A percentile compares a stretch with the other conserved stretches of the same genome.
These are phyloP conservation scores for Synanthedon vespiformis DNA, from an alignment of 2,888 invertebrate species.

Conservation along the genomic window DNA sequence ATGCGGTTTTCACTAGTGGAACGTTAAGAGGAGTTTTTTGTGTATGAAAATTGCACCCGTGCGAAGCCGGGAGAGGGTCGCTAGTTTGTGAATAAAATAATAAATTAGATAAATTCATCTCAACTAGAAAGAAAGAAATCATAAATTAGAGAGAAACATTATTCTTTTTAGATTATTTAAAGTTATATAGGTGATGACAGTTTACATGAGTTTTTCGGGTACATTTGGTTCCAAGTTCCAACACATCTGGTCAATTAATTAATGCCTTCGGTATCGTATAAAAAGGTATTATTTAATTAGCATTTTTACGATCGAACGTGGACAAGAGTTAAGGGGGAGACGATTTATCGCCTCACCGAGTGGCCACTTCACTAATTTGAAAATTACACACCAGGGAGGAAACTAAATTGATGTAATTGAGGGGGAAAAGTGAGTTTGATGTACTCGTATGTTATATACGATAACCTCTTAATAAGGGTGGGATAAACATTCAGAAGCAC, in stretches of 20 bases:
- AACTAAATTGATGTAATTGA: constrained; percentile 14
- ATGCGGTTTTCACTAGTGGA: too few species aligned
- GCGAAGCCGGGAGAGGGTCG: too few species aligned
- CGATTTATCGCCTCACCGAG: constrained; percentile 7
- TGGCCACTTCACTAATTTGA: constrained; percentile 8
- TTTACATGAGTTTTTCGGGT: too few species aligned
- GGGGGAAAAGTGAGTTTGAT: constrained; percentile 21
- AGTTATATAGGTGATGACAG: too few species aligned
- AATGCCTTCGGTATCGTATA: neutral
- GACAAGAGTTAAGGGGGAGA: constrained; percentile 2
- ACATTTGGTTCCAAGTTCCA: neutral
- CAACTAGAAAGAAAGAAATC: too few species aligned
- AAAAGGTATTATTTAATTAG: constrained; percentile 5
- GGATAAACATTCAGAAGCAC: neutral
- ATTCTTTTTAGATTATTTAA: too few species aligned
- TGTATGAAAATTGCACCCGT: too few species aligned
- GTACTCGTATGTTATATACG: constrained; percentile 5
- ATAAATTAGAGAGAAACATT: too few species aligned
- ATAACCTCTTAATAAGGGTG: neutral
- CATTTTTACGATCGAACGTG: constrained; percentile 4
- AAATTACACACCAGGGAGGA: constrained; percentile 7
- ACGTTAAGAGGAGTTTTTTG: too few species aligned
- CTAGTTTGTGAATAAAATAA: too few species aligned
- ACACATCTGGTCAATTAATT: neutral
- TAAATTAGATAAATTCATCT: too few species aligned